A percentile compares a stretch with the other conserved stretches of the same genome.
These are phyloP conservation scores for Genyomyrus donnyi DNA, from an alignment of 2,113 vertebrate species.

Conservation along the genomic window DNA sequence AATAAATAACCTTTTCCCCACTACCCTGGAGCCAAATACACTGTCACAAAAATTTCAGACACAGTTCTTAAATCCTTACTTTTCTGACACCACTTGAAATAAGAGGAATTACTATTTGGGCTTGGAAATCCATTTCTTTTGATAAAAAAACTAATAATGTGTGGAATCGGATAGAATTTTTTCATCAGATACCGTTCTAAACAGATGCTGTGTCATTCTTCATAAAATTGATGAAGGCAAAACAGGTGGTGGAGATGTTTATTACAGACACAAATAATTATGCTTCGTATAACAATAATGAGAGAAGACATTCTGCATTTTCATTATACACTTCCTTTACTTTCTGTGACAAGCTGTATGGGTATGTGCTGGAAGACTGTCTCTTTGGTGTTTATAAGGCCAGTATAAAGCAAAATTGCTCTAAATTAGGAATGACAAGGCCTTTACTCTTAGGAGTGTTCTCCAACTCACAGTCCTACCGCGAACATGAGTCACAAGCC, in stretches of 20 bases:
- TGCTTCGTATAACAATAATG: background rate
- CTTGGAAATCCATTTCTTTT: background rate
- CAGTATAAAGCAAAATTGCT: background rate
- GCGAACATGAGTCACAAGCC: background rate
- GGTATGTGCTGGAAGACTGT: background rate
- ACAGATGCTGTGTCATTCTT: background rate
- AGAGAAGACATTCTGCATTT: background rate
- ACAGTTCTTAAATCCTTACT: background rate
- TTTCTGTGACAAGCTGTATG: background rate
- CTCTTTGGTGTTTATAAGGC: background rate
- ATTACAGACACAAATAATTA: background rate
- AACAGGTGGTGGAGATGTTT: background rate
- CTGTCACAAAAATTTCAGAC: background rate
- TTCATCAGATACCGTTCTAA: background rate
- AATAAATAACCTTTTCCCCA: background rate
- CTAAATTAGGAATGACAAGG: background rate
- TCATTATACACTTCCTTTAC: background rate
- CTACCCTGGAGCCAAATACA: background rate
- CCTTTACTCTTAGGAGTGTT: background rate
- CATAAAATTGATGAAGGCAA: background rate
- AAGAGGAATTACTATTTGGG: background rate
- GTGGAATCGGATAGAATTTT: background rate
- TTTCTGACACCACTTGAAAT: background rate
- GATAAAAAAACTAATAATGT: background rate
- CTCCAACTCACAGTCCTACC: background rate